phyloP scores from a whole-genome alignment of 2,113 vertebrate species.

The Calonectris borealis region DNA sequence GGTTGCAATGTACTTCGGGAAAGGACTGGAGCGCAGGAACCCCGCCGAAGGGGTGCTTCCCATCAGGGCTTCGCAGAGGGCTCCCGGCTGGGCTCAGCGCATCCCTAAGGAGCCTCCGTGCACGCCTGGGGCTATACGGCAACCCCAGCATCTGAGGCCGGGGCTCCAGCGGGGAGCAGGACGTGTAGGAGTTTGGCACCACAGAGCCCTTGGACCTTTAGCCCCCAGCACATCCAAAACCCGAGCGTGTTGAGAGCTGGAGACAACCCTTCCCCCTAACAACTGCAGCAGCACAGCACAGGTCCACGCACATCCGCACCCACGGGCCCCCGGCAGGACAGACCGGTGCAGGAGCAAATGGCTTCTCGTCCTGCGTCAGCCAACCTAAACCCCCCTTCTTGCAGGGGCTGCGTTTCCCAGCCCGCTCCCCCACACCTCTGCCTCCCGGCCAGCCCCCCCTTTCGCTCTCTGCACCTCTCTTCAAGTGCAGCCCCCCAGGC shows the following conservation, averaged over 20 bases:
- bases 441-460: neutral
- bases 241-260: neutral
- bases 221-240: neutral
- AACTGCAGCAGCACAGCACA: accelerated
- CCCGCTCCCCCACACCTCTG: neutral
- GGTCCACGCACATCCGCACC: neutral
- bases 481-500: neutral
- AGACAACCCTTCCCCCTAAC: neutral
- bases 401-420: neutral
- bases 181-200: neutral
- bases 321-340: neutral
- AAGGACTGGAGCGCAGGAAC: neutral
- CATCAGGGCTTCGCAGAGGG: neutral
- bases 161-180: neutral
- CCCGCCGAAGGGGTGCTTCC: neutral
- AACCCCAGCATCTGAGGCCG: neutral
- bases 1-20: neutral
- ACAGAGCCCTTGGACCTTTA: neutral
- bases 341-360: neutral
- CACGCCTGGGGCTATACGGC: accelerated
- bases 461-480: neutral
- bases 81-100: neutral
- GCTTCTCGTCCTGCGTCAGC: neutral
- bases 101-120: neutral
- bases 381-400: neutral